Evolutionary conservation across 1,140 invertebrate genomes (phyloP), one percentile per base, ranked within the genome.

Genomic region (Aplysia californica): DNA sequence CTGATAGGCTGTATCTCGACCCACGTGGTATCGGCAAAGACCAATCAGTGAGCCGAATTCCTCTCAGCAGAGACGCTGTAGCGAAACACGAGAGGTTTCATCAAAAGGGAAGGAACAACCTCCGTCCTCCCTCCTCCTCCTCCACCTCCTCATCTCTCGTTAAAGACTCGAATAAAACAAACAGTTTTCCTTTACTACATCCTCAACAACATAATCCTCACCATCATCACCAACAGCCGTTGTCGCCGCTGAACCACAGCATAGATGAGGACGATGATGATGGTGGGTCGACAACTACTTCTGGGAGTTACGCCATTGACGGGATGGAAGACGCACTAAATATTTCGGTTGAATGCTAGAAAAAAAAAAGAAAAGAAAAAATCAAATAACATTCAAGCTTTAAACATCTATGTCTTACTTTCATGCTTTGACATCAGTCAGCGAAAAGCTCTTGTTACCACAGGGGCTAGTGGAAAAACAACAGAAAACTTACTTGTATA

Each of bases 221-320:
- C 29, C 70, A 72, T 15, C 50, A 20, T 20, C 4, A 21, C 6
- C 64, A 38, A 21, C 3, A 1, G 20, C 59, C 1, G 35, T 31
- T 44, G 26, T 3, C n/a, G 1, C n/a, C 71, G 35, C 6, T 75
- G 38, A 41, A 75, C 29, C 1, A 1, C 21, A 75, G 61, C 41
- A 33, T 50, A 6, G 72, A 75, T 33, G 72, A 75, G 55, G 72
- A 75, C 31, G 72, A 75, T 3, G 71, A 74, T 39, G 72, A 66
- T 26, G n/a, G n/a, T 55, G 56, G 36, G 1, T 75, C 72, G 36
- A 75, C 72, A 2, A 75, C 72, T 1, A 75, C 72, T 4, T 75
- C 72, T n/a, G 72, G 72, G 18, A 75, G 72, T 33, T 75, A 75
- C 35, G 72, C 61, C 5, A 38, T 75, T 41, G 70, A 73, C 31